Evolutionary conservation across 2,888 invertebrate species (phyloP), one percentile per base, ranked within the genome.

Genomic region (Microctonus hyperodae): DNA sequence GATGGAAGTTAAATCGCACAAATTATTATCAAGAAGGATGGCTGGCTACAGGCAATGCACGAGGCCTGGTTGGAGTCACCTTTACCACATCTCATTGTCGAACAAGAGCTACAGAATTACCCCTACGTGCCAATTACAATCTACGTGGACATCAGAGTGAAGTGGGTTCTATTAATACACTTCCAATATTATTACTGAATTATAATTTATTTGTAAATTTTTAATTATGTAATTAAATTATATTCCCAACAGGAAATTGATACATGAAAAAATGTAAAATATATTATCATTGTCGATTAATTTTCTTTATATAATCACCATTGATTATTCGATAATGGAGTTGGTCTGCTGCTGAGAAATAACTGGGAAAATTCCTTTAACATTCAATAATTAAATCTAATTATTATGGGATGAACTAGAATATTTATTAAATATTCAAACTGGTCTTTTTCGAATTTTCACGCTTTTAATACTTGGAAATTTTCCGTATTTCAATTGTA

Each of bases 21-120:
- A 95, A 96, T 87, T 97, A 97, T 85, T 97, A 97, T 83, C 96
- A 97, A 86, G 97, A 98, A 85, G 98, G 97, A 58, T 98, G 98
- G 98, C 86, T 98, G 81, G 96, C 97, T 70, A 95, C 95, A 55
- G 97, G 97, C 75, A 98, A 97, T 85, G 92, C 94, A 69, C 90
- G 95, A 76, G 96, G 97, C 50, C 92, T 97, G 75, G 96, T 97
- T 65, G 97, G 98, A 65, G 96, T 97, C 62, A 98, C 97, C 67
- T 97, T 96, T 85, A 97, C 97, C 65, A 94, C 97, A 57, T 95
- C 96, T 71, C 95, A 96, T 84, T 95, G 94, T 86, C 90, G 92
- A 77, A 92, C 93, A 76, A 92, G 92, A 73, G 79, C 82, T 76
- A 90, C 93, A 78, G 94, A 94, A 81, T 89, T 93, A 82, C 97